phyloP scores from a whole-genome alignment of 1,140 invertebrate genomes.

The Drosophila elegans region DNA sequence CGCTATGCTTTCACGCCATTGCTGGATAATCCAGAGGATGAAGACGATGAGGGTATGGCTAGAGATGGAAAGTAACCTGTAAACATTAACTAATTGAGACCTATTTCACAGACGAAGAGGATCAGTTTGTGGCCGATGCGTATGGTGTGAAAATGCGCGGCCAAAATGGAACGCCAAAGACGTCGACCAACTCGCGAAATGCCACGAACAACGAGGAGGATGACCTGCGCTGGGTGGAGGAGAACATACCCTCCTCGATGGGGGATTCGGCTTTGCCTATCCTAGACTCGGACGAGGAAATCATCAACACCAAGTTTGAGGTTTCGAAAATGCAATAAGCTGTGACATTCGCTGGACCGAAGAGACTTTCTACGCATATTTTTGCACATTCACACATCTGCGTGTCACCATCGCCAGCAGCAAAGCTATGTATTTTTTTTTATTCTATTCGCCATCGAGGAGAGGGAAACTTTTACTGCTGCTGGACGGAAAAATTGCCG shows the following conservation, averaged over 20 bases:
- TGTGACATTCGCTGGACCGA: slow-evolving; percentile 59
- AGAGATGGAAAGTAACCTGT: neutral
- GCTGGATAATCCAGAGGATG: slow-evolving; percentile 93
- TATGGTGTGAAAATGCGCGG: slow-evolving; percentile 93
- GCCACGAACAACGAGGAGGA: slow-evolving; percentile 88
- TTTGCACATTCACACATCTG: slow-evolving; percentile 57
- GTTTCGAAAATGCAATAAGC: slow-evolving; percentile 94
- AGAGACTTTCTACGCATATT: slow-evolving; percentile 62
- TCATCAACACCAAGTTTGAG: slow-evolving; percentile 95
- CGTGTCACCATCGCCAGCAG: slow-evolving; percentile 7
- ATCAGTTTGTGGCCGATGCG: slow-evolving; percentile 93
- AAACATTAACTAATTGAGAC: neutral
- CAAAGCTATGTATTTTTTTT: slow-evolving; percentile 22
- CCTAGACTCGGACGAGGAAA: slow-evolving; percentile 95
- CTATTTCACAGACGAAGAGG: slow-evolving; percentile 87
- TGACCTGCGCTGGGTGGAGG: slow-evolving; percentile 96
- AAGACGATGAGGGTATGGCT: slow-evolving; percentile 87
- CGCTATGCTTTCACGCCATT: slow-evolving; percentile 97
- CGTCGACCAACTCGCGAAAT: slow-evolving; percentile 64
- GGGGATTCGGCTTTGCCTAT: slow-evolving; percentile 91
- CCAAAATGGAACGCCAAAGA: slow-evolving; percentile 55
- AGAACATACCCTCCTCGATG: slow-evolving; percentile 93
- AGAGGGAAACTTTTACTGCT: slow-evolving; percentile 12
- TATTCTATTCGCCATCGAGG: slow-evolving; percentile 7
- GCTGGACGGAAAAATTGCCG: neutral